Percentiles rank a stretch among this genome's conserved stretches.
Conservation (phyloP, 2,113 vertebrate genomes). For the Gobio gobio region DNA sequence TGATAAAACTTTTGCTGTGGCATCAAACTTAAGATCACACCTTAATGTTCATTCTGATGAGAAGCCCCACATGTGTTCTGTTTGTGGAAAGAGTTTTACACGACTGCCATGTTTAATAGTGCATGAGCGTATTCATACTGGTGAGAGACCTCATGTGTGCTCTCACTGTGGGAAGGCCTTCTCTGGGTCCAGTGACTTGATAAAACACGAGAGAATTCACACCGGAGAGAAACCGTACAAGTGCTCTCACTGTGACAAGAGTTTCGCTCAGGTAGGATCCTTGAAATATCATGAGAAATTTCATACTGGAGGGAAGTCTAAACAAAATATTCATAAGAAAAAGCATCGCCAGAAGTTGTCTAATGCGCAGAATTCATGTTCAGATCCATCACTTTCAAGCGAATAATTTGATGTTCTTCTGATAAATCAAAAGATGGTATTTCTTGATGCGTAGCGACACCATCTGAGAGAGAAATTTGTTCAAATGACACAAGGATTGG, state of each 20-base stretch:
- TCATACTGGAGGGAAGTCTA: neutral
- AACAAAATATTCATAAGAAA: too few species aligned
- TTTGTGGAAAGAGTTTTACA: neutral
- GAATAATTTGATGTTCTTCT: neutral
- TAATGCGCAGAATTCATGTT: neutral
- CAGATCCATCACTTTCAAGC: neutral
- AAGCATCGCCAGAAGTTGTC: neutral
- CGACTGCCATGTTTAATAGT: accelerated
- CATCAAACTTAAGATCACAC: neutral
- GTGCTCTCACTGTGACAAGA: neutral
- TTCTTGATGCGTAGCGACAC: too few species aligned
- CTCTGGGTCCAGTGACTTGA: too few species aligned
- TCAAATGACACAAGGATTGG: too few species aligned
- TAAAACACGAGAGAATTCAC: neutral
- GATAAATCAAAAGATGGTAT: neutral
- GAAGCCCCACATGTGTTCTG: neutral
- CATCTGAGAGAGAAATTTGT: too few species aligned
- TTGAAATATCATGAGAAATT: neutral
- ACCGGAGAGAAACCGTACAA: neutral
- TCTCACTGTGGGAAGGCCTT: neutral
- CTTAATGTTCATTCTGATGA: neutral
- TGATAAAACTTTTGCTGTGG: neutral
- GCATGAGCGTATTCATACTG: neutral
- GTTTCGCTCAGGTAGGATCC: neutral
- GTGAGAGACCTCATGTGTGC: neutral